Percentiles rank a stretch among this genome's conserved stretches.
Conservation (phyloP, 2,113 vertebrate species). For the Larimichthys polyactis region DNA sequence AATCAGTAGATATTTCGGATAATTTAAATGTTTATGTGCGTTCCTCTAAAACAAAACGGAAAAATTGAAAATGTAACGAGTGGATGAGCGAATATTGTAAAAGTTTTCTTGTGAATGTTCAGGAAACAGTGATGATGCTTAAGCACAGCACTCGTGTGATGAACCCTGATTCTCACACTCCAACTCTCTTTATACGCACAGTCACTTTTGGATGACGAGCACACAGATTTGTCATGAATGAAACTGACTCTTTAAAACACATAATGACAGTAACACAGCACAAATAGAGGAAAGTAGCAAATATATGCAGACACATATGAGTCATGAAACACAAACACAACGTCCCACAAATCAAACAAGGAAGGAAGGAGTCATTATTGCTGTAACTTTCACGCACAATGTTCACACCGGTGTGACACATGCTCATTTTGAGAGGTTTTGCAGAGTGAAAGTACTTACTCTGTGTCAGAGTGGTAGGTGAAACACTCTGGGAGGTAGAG, state of each 20-base stretch:
- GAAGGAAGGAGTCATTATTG: background rate
- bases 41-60: background rate
- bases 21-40: background rate
- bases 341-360: too few species aligned
- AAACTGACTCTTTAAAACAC: background rate
- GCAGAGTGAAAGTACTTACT: slow-evolving; percentile 76
- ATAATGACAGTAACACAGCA: background rate
- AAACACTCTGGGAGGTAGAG: slow-evolving; percentile 83
- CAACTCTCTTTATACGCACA: background rate
- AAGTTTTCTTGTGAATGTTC: too few species aligned
- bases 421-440: background rate
- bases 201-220: background rate
- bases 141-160: too few species aligned
- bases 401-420: background rate
- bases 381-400: background rate
- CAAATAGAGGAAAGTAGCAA: background rate
- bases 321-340: background rate
- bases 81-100: background rate
- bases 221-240: background rate
- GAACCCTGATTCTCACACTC: background rate
- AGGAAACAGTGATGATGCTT: too few species aligned
- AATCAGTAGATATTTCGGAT: background rate
- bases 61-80: background rate
- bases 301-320: background rate
- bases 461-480: slow-evolving; percentile 79